Conservation (phyloP, 2,888 invertebrate genomes). For the Lucinisca nassula region DNA sequence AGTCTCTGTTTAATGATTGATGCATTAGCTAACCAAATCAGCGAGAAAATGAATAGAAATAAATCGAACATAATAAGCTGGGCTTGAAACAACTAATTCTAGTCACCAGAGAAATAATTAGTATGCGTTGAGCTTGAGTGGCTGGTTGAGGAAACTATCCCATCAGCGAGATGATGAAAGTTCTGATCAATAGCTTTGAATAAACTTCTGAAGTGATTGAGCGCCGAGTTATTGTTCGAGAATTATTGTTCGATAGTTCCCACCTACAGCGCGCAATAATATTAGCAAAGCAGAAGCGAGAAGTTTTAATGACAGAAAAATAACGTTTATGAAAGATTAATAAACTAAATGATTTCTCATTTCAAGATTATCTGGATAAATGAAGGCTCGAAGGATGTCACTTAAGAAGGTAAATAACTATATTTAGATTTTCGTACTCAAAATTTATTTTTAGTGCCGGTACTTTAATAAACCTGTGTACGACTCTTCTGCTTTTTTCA, state of each 20-base stretch:
- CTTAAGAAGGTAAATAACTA: constrained; percentile 2
- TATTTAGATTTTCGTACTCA: too few species aligned
- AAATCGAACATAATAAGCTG: too few species aligned
- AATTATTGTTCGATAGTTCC: neutral
- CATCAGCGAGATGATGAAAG: neutral
- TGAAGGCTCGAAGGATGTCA: neutral
- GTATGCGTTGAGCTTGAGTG: neutral
- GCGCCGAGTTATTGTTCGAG: neutral
- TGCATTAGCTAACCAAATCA: too few species aligned
- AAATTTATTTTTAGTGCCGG: too few species aligned
- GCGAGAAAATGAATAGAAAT: too few species aligned
- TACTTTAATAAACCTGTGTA: too few species aligned
- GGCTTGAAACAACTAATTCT: too few species aligned
- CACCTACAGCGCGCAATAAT: neutral
- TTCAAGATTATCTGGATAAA: neutral
- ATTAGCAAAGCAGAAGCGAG: neutral
- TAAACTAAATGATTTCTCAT: neutral
- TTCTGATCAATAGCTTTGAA: neutral
- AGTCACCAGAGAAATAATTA: too few species aligned
- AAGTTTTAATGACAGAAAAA: neutral
- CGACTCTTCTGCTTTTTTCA: too few species aligned
- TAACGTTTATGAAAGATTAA: neutral
- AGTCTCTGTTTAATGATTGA: too few species aligned
- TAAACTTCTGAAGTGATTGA: constrained; percentile 5
- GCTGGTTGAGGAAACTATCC: neutral